These are phyloP conservation scores for Hafferia zeledoni DNA, from an alignment of 2,797 vertebrate species.

Conservation along the genomic window DNA sequence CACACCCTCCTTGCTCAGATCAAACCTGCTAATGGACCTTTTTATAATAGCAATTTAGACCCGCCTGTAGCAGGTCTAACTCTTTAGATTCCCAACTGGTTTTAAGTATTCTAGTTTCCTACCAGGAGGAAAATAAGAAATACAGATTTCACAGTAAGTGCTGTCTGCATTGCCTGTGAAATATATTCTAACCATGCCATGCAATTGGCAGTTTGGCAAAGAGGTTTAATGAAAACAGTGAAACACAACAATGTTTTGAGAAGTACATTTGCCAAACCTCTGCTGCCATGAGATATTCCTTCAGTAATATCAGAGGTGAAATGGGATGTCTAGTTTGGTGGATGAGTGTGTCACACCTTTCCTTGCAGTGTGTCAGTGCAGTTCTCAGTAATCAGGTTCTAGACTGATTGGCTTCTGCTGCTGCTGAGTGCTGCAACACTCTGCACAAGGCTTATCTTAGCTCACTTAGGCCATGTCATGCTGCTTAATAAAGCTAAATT, in stretches of 20 bases:
- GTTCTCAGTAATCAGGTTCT: background rate
- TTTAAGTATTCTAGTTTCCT: constrained; percentile 27
- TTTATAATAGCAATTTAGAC: background rate
- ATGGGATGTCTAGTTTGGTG: background rate
- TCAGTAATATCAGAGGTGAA: background rate
- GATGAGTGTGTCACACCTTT: background rate
- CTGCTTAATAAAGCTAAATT: constrained; percentile 68
- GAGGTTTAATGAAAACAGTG: background rate
- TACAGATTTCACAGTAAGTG: background rate
- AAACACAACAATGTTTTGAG: background rate
- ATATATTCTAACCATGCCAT: background rate
- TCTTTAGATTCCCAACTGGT: background rate
- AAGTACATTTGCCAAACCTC: background rate
- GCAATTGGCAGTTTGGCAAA: background rate
- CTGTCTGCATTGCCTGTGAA: background rate
- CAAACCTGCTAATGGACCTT: constrained; percentile 25
- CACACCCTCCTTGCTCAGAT: constrained; percentile 32
- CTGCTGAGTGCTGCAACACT: background rate
- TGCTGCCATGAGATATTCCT: background rate
- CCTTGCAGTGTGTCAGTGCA: background rate
- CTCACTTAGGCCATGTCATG: background rate
- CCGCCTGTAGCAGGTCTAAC: constrained; percentile 5
- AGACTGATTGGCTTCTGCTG: background rate
- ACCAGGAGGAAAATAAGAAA: constrained; percentile 19
- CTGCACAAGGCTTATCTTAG: background rate